Percentiles rank a stretch among this genome's conserved stretches.
phyloP scores from a whole-genome alignment of 2,113 vertebrate species.

The Engystomops pustulosus region DNA sequence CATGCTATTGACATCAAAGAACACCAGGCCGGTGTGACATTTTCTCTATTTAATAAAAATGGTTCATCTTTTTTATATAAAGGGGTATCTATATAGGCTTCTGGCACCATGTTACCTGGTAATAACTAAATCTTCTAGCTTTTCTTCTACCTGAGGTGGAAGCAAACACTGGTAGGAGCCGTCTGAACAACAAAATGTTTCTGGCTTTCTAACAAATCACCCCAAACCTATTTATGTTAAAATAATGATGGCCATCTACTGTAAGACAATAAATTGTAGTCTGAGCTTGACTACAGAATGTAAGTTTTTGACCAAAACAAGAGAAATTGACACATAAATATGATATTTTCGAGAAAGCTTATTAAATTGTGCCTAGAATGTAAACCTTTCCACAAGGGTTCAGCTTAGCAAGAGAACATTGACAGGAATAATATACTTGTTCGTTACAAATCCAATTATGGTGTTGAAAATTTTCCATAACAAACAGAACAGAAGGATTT shows the following conservation, averaged over 20 bases:
- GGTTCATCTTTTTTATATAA: no score
- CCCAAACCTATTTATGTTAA: no score
- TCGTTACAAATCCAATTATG: conserved; percentile 39
- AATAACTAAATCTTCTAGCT: no score
- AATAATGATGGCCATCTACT: neutral
- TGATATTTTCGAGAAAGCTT: neutral
- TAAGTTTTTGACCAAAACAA: neutral
- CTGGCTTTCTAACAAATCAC: no score
- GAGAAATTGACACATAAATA: neutral
- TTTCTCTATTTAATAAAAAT: no score
- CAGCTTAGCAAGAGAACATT: conserved; percentile 1
- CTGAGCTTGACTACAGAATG: neutral
- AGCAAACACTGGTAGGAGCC: no score
- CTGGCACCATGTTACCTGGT: no score
- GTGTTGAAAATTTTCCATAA: neutral
- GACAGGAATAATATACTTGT: conserved; percentile 17
- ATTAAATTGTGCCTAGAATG: neutral
- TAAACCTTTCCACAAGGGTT: conserved; percentile 6
- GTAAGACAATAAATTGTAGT: neutral
- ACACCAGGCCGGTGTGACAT: no score
- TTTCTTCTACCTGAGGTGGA: no score
- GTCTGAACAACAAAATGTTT: no score
- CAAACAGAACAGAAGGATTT: conserved; percentile 10
- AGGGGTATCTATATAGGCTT: no score
- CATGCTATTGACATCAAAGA: no score